Percentiles rank a stretch among this genome's conserved stretches.
phyloP scores from a whole-genome alignment of 2,888 invertebrate species.

The Brenthis hecate region DNA sequence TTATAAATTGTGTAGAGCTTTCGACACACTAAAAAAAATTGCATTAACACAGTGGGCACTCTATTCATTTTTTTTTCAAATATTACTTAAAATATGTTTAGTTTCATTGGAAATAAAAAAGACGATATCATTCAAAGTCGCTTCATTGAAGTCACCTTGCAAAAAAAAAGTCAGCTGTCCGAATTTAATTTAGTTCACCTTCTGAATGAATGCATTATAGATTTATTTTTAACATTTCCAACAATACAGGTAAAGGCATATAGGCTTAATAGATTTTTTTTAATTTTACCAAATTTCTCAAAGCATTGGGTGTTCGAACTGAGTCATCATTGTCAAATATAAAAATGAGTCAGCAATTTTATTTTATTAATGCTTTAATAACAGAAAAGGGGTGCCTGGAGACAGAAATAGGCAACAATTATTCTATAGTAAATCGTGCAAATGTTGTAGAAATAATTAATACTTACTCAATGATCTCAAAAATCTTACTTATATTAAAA shows the following conservation, averaged over 20 bases:
- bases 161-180: constrained; percentile 4
- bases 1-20: constrained; percentile 15
- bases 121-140: background rate
- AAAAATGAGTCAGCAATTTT: constrained; percentile 10
- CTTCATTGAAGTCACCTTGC: background rate
- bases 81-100: constrained; percentile 3
- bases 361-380: constrained; percentile 9
- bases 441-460: too few species aligned
- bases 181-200: constrained; percentile 17
- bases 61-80: constrained; percentile 1
- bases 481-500: too few species aligned
- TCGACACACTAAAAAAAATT: constrained; percentile 9
- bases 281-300: background rate
- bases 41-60: background rate
- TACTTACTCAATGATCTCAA: too few species aligned
- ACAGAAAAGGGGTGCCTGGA: background rate
- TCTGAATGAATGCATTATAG: constrained; percentile 6
- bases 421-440: too few species aligned
- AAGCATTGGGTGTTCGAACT: background rate
- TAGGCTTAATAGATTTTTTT: background rate
- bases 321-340: constrained; percentile 15
- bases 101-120: constrained; percentile 5
- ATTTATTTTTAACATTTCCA: background rate
- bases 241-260: too few species aligned
- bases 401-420: background rate